Base-by-base conservation (phyloP, 2,797 vertebrate genomes). In the Artibeus lituratus region DNA sequence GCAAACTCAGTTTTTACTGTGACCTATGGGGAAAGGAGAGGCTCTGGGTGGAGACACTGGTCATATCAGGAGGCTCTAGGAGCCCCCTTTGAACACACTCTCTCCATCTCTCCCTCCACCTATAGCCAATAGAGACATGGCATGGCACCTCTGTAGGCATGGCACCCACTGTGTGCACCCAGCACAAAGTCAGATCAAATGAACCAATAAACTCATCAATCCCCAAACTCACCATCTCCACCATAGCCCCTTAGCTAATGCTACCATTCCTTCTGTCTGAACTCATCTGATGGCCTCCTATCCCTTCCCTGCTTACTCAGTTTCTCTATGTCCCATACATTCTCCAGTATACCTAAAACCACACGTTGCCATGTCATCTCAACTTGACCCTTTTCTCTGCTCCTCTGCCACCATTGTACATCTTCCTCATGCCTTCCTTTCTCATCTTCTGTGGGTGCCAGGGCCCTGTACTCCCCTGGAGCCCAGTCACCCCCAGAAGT, bases 221-320 rank as follows among this genome's bases (percentile, higher is more conserved):
- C 12, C 32, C 3, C 21, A 14, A 19, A 7, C 53, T 39, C 4
- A 22, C 29, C 44, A 16, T 14, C 14, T 7, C 14, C 3, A 18
- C 21, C 3, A 7, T 3, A 11, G 24, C 9, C 5, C 53, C 14
- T 4, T 37, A 2, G 2, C 24, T 65, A 51, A 47, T 7, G 14
- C 74, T 1, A 2, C 19, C 4, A 0, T 19, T 73, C n/a, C 21
- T 53, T n/a, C 76, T 55, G 42, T 35, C 78, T 26, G 22, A 51
- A 47, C 21, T 37, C 5, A 49, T 78, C 21, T 37, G 39, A 39
- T 55, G 5, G 49, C 24, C 39, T 37, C 70, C 32, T 35, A 42
- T 10, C 35, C 15, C 12, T 37, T n/a, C 26, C 18, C 39, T 35
- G 32, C 51, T 32, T 55, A 14, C 53, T n/a, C 39, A 24, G 35